Evolutionary conservation across 1,140 invertebrate genomes (phyloP).

Genomic region (Ceratina australensis): DNA sequence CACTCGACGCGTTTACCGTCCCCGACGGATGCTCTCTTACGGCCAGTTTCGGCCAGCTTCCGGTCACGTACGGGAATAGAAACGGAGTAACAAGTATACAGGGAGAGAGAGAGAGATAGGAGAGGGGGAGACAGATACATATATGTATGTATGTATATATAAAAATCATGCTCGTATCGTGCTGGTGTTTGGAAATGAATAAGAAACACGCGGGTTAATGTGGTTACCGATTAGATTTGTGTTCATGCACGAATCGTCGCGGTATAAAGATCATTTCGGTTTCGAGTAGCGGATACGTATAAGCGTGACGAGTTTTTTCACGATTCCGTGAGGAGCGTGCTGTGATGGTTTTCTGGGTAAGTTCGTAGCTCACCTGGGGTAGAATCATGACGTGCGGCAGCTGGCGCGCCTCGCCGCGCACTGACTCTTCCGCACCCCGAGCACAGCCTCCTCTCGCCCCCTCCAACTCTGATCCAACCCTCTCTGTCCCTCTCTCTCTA

Average conservation of each 20-base stretch:
- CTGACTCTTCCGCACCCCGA: conserved; percentile 72
- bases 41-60: no score
- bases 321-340: conserved; percentile 48
- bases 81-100: conserved; percentile 2
- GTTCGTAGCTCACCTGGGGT: conserved; percentile 74
- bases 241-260: conserved; percentile 26
- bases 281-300: conserved; percentile 21
- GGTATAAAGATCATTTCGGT: background rate
- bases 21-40: conserved; percentile 1
- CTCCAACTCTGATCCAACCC: conserved; percentile 32
- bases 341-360: conserved; percentile 56
- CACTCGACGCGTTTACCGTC: background rate
- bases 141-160: background rate
- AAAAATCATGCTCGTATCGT: conserved; percentile 34
- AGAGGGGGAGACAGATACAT: background rate
- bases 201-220: background rate
- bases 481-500: conserved; percentile 17
- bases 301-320: conserved; percentile 51
- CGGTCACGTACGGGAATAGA: no score
- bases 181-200: conserved; percentile 33
- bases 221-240: conserved; percentile 32
- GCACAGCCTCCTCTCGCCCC: conserved; percentile 55
- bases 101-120: background rate
- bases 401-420: conserved; percentile 77
- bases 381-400: conserved; percentile 77